These are phyloP conservation scores for Chrysomela aeneicollis DNA, from an alignment of 2,888 invertebrate genomes.

Conservation along the genomic window DNA sequence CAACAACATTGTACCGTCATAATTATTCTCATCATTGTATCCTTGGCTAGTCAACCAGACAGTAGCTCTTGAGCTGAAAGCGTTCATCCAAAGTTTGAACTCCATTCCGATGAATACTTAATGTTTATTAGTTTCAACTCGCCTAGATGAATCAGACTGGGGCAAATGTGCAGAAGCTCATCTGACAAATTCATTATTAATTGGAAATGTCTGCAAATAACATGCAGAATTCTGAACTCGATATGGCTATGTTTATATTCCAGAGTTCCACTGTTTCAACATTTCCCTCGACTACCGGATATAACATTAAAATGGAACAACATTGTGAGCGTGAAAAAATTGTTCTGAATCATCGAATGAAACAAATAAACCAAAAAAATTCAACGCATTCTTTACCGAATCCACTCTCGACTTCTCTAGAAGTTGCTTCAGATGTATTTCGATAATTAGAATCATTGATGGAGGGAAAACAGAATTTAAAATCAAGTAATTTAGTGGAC, in stretches of 20 bases:
- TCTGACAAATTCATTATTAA: neutral
- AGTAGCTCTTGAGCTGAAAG: neutral
- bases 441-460: too few species aligned
- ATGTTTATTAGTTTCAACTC: slow-evolving; percentile 10
- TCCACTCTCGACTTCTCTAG: too few species aligned
- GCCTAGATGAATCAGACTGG: neutral
- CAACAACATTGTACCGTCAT: neutral
- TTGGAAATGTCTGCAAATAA: neutral
- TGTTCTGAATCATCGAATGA: too few species aligned
- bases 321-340: too few species aligned
- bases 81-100: neutral
- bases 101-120: slow-evolving; percentile 2
- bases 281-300: neutral
- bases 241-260: neutral
- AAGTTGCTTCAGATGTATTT: too few species aligned
- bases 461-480: too few species aligned
- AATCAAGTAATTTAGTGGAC: too few species aligned
- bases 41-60: neutral
- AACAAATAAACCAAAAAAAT: too few species aligned
- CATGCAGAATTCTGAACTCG: neutral
- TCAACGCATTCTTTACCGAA: too few species aligned
- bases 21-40: neutral
- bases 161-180: neutral
- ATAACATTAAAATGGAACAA: too few species aligned
- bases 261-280: neutral